Evolutionary conservation across 30 jellyfish, hydroid and myxozoan species (phyloP).

Genomic region (Hydra vulgaris): DNA sequence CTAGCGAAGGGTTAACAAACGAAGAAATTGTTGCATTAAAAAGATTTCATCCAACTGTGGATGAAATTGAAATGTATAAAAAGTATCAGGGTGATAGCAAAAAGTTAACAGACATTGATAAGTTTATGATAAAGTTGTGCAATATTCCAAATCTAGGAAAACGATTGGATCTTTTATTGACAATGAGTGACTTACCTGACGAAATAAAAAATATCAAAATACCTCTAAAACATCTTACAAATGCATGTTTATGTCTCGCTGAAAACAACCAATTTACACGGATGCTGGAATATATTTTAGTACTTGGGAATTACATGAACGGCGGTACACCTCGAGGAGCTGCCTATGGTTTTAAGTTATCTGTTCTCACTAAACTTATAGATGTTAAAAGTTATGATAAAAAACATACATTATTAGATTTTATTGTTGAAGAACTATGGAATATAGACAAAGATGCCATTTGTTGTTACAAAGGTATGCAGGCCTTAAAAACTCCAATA

Average conservation of each 20-base stretch:
- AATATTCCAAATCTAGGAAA: constrained; percentile 49
- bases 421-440: constrained; percentile 60
- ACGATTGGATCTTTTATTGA: constrained; percentile 64
- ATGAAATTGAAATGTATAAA: constrained; percentile 71
- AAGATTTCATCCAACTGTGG: constrained; percentile 89
- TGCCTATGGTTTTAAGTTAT: constrained; percentile 82
- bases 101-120: constrained; percentile 42
- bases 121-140: constrained; percentile 62
- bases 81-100: constrained; percentile 39
- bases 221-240: constrained; percentile 33
- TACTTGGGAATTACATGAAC: constrained; percentile 71
- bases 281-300: constrained; percentile 53
- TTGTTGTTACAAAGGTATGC: constrained; percentile 59
- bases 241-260: constrained; percentile 37
- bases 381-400: constrained; percentile 54
- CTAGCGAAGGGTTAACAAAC: constrained; percentile 54
- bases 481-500: constrained; percentile 56
- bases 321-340: constrained; percentile 92
- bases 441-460: constrained; percentile 44
- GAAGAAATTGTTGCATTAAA: constrained; percentile 71
- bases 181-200: constrained; percentile 73
- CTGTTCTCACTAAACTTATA: constrained; percentile 66
- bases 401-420: constrained; percentile 45
- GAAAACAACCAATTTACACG: constrained; percentile 39
- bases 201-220: constrained; percentile 39